Percentiles rank a stretch among this genome's conserved stretches.
Conservation (phyloP, 1,140 invertebrate genomes). For the Brachionus sp. region DNA sequence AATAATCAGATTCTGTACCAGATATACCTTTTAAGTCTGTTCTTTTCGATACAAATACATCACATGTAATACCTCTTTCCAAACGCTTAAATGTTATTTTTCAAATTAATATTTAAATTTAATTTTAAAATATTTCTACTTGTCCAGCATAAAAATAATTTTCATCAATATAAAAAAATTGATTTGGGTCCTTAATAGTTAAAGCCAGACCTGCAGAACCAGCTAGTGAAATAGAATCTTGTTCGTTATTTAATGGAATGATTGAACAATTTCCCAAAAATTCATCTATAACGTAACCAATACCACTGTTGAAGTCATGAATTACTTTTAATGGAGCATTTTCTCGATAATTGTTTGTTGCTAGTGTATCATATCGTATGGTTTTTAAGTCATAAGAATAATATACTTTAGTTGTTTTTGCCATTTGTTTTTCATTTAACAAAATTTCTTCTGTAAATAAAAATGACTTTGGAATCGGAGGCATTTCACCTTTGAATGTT, state of each 20-base stretch:
- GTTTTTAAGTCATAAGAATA: slow-evolving; percentile 36
- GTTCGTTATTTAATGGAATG: background rate
- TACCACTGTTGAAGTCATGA: slow-evolving; percentile 40
- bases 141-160: slow-evolving; percentile 40
- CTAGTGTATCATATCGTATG: background rate
- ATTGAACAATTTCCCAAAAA: slow-evolving; percentile 11
- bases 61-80: slow-evolving; percentile 30
- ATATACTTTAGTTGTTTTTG: background rate
- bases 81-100: background rate
- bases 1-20: background rate
- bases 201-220: background rate
- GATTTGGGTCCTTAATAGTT: slow-evolving; percentile 1
- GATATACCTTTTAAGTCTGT: background rate
- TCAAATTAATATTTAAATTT: background rate
- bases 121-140: background rate
- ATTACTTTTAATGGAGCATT: slow-evolving; percentile 31
- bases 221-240: background rate
- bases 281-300: slow-evolving; percentile 39
- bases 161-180: slow-evolving; percentile 33
- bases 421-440: background rate
- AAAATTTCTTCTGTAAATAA: slow-evolving; percentile 22
- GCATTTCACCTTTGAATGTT: slow-evolving; percentile 23
- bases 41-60: slow-evolving; percentile 44
- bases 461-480: slow-evolving; percentile 15
- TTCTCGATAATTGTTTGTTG: background rate